These are phyloP conservation scores for Microchirus variegatus DNA, from an alignment of 2,797 vertebrate genomes.

Conservation along the genomic window DNA sequence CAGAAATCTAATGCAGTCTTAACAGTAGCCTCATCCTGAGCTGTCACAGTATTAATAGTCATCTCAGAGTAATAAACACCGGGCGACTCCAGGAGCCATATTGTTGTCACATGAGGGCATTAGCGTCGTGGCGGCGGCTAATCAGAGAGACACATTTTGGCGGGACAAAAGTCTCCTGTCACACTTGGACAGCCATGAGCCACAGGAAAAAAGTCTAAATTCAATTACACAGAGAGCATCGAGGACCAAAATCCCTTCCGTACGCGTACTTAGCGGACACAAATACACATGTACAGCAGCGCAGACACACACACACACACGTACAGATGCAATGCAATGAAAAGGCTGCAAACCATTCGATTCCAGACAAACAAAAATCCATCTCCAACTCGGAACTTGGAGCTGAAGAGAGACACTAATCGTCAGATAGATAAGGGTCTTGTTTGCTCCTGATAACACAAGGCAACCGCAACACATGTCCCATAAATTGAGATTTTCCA, in stretches of 20 bases:
- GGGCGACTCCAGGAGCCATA: slow-evolving; percentile 9
- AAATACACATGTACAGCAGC: slow-evolving; percentile 12
- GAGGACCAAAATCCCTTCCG: slow-evolving; percentile 1
- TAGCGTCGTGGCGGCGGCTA: slow-evolving; percentile 31
- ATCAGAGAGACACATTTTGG: slow-evolving; percentile 56
- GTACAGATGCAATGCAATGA: slow-evolving; percentile 36
- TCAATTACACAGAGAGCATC: slow-evolving; percentile 82
- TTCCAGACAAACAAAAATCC: slow-evolving; percentile 69
- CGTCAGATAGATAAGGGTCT: slow-evolving; percentile 62
- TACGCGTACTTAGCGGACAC: slow-evolving; percentile 8
- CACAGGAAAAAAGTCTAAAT: slow-evolving; percentile 62
- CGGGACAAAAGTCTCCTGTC: slow-evolving; percentile 71
- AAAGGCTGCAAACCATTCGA: slow-evolving; percentile 57
- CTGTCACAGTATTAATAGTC: slow-evolving; percentile 53
- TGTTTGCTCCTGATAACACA: slow-evolving; percentile 71
- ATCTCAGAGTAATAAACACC: slow-evolving; percentile 15
- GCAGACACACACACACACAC: slow-evolving; percentile 25
- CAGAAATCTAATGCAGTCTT: too few relatives aligned
- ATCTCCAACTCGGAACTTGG: slow-evolving; percentile 67
- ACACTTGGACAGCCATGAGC: slow-evolving; percentile 64
- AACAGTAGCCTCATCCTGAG: neutral
- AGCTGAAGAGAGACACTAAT: slow-evolving; percentile 61
- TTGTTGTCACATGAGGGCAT: slow-evolving; percentile 47
- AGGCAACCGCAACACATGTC: slow-evolving; percentile 55
- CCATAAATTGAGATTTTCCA: slow-evolving; percentile 59